phyloP scores from a whole-genome alignment of 2,888 invertebrate genomes.

The Perithous albicinctus region DNA sequence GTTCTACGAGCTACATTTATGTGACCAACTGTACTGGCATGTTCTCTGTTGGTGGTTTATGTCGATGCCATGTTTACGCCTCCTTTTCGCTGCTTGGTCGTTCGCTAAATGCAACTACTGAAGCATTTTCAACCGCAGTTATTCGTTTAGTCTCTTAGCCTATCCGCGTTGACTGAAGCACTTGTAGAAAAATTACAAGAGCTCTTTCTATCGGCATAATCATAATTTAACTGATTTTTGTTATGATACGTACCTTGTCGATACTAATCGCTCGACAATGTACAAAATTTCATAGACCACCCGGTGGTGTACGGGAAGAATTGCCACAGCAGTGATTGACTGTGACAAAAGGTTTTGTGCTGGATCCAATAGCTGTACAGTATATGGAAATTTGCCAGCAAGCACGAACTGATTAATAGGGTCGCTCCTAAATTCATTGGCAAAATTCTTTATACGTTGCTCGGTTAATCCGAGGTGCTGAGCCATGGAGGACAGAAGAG shows the following conservation, averaged over 20 bases:
- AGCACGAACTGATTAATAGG: constrained; percentile 41
- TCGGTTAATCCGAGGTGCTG: constrained; percentile 13
- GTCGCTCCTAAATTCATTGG: constrained; percentile 17
- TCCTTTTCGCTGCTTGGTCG: constrained; percentile 68
- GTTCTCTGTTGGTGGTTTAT: constrained; percentile 74
- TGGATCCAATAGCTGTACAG: constrained; percentile 2
- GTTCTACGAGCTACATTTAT: constrained; percentile 36
- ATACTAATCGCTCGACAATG: constrained; percentile 25
- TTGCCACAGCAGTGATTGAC: neutral
- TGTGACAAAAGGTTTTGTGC: constrained; percentile 21
- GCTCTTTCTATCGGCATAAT: neutral
- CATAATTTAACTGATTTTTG: neutral
- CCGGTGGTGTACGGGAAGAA: neutral
- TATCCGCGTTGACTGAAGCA: neutral
- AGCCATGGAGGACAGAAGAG: neutral
- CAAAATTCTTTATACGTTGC: constrained; percentile 29
- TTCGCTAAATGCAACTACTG: constrained; percentile 70
- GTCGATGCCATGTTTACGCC: constrained; percentile 75
- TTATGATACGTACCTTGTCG: constrained; percentile 3
- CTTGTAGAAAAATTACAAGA: neutral
- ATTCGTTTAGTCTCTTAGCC: constrained; percentile 7
- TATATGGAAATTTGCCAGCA: constrained; percentile 1
- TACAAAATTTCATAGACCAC: constrained; percentile 24
- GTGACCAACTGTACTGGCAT: constrained; percentile 69
- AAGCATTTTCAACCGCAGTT: constrained; percentile 22